Base-by-base conservation (phyloP, 2,113 vertebrate genomes). In the Colossoma macropomum region DNA sequence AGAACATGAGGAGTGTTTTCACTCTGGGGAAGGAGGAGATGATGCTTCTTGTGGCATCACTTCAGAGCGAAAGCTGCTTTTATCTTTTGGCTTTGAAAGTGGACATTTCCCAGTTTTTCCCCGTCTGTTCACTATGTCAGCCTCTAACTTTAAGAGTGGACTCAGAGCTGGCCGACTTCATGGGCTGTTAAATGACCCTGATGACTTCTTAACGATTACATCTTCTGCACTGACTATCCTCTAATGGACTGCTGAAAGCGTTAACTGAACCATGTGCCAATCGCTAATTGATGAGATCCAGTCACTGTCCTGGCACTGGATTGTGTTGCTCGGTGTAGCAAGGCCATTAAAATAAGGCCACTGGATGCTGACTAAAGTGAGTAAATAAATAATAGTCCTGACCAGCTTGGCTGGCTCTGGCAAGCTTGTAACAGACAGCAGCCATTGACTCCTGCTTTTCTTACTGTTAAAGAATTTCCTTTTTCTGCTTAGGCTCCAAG, bases 201-300 rank as follows among this genome's bases (percentile, higher is more conserved):
- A 74, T 81, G 60, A 71, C 30, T 62, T 23, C 25, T 72, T 19
- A 50, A 32, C 74, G 41, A 72, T 85, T 85, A 34, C 71, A 60
- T 85, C 45, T 71, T 82, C 34, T 83, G 62, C 12, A 78, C 23
- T 27, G 30, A 38, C 30, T 68, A 19, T 80, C 74, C 28, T 27
- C 27, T 78, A 88, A 86, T 77, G 68, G 75, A 71, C 75, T 59
- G 41, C 50, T 77, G 60, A 76, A 85, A 87, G 74, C 23, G 28
- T 72, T 70, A 70, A 78, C 32, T 34, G 56, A 74, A n/a, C 70
- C 32, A 13, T 84, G 74, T 38, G 68, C 65, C 63, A 81, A 71
- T 60, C 1, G 28, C 45, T 84, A 83, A 86, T 82, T 77, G 73
- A 68, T 16, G 16, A 72, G 25, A 27, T 79, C 54, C 62, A 12